These are phyloP conservation scores for Poecilia picta DNA, from an alignment of 2,797 vertebrate species.

Conservation along the genomic window DNA sequence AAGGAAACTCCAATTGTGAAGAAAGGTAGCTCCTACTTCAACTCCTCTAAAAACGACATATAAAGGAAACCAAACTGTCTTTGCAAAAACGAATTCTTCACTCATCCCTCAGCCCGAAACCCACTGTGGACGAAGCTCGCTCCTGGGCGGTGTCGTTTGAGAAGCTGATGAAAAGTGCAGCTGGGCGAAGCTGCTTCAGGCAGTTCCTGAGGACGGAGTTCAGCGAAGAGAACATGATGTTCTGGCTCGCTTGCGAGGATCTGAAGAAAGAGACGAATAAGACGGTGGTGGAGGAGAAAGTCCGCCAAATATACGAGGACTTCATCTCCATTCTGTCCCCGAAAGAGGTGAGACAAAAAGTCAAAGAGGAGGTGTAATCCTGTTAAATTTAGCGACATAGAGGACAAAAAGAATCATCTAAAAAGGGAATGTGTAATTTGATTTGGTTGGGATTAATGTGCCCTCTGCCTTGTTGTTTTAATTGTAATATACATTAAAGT, in stretches of 20 bases:
- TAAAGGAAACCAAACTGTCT: not conserved
- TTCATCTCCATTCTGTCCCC: conserved; percentile 98
- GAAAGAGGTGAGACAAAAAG: conserved; percentile 87
- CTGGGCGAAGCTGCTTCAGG: conserved; percentile 89
- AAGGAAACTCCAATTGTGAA: conserved; percentile 83
- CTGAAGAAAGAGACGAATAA: conserved; percentile 94
- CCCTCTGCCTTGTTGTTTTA: not conserved
- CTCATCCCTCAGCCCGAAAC: conserved; percentile 78
- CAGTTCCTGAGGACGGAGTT: conserved; percentile 96
- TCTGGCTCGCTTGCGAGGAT: conserved; percentile 98
- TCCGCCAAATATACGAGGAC: conserved; percentile 95
- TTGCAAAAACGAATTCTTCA: conserved; percentile 8
- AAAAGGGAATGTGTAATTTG: not conserved
- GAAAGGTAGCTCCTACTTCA: conserved; percentile 84
- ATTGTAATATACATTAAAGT: not conserved
- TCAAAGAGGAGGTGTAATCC: not conserved
- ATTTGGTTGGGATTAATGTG: not conserved
- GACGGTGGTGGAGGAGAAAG: conserved; percentile 91
- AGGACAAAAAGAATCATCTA: not conserved
- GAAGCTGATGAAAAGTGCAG: conserved; percentile 90
- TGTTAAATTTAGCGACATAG: not conserved
- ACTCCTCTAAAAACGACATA: not conserved
- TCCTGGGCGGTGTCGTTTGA: conserved; percentile 93
- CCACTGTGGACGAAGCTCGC: conserved; percentile 89
- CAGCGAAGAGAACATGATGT: conserved; percentile 99